Evolutionary conservation across 1,140 invertebrate genomes (phyloP), one percentile per base, ranked within the genome.

Genomic region (Nasonia vitripennis): DNA sequence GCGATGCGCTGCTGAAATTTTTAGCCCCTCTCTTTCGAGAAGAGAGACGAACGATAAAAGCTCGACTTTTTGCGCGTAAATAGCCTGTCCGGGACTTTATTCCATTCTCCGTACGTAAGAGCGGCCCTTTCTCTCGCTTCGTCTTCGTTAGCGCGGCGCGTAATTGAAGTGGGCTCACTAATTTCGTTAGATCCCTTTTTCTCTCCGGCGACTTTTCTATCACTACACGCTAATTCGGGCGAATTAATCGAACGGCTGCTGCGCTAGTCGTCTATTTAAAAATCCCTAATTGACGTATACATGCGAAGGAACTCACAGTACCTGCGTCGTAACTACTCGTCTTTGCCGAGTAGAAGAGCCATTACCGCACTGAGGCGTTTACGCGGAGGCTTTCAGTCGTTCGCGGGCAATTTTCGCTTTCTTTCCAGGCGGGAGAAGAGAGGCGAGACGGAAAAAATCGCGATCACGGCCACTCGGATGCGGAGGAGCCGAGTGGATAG

Each of bases 31-130:
- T 62, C 20, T 45, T 45, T 27, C 27, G 51, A 12, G 27, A 14
- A 78, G 62, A 37, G 55, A n/a, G 48, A 55, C 31, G 31, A 67
- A 67, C n/a, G 78, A 62, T 79, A 67, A 79, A 79, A 79, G 78
- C 78, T 79, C 41, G 4, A 37, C 11, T 74, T 74, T 74, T 37
- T 75, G 1, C 41, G 41, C 74, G 41, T 45, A 23, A 75, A 75
- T 75, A 75, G 41, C 41, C n/a, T n/a, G 10, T 5, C 34, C 1
- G 9, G 12, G 14, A 17, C n/a, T n/a, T 37, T 75, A 34, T 75
- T 41, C 45, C 41, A 37, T 75, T 37, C 6, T 23, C 23, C 31
- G 23, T 34, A 31, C 10, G 27, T 17, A 71, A 71, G 27, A 34
- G 27, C 20, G 2, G 55, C 5, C 6, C 7, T 45, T 7, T 45